Evolutionary conservation across 2,888 invertebrate genomes (phyloP).

Genomic region (Parthenolecanium corni): DNA sequence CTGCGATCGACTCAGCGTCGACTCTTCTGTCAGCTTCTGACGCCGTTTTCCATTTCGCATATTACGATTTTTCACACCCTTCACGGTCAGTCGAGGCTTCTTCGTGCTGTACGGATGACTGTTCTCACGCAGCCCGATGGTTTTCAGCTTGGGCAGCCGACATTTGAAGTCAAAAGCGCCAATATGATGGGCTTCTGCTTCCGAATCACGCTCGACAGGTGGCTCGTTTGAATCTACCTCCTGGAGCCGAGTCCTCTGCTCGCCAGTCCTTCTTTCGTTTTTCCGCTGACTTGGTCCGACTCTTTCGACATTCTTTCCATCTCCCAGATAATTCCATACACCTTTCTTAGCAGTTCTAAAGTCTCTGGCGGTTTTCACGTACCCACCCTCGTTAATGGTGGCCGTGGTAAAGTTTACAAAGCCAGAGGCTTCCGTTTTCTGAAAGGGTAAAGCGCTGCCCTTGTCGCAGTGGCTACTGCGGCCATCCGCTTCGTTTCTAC

Average conservation of each 20-base stretch:
- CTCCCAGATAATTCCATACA: no score
- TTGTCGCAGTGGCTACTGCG: not conserved
- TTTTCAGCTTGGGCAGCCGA: conserved; percentile 11
- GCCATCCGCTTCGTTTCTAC: not conserved
- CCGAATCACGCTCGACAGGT: no score
- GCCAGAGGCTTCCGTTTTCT: not conserved
- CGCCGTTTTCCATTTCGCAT: conserved; percentile 14
- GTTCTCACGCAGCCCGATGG: conserved; percentile 4
- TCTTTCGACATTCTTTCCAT: no score
- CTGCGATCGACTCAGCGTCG: not conserved
- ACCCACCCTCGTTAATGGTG: not conserved
- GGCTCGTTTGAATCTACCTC: no score
- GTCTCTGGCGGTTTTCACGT: not conserved
- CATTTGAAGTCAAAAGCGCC: conserved; percentile 11
- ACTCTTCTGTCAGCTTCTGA: not conserved
- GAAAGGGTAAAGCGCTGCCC: no score
- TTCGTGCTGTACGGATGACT: conserved; percentile 10
- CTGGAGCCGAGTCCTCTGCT: no score
- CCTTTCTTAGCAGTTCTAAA: no score
- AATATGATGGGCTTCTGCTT: no score
- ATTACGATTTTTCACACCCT: conserved; percentile 20
- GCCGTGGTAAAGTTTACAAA: not conserved
- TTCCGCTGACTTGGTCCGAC: no score
- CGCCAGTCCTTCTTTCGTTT: no score
- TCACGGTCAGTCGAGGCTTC: conserved; percentile 12